Evolutionary conservation across 2,888 invertebrate genomes (phyloP).

Genomic region (Oscheius sp.): DNA sequence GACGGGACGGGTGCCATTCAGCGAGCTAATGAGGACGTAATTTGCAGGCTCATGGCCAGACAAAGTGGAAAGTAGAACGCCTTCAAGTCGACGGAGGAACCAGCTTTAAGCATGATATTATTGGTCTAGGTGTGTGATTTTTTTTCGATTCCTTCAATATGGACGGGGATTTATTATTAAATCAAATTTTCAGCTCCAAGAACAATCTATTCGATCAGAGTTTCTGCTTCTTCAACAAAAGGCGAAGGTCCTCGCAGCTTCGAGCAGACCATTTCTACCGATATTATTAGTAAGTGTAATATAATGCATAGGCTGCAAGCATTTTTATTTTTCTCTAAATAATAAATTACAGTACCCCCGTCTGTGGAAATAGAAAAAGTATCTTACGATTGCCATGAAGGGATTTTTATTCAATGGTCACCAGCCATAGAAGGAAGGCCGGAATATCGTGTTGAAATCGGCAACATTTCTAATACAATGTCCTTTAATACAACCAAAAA

Average conservation of each 20-base stretch:
- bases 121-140: constrained; percentile 35
- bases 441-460: constrained; percentile 18
- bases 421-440: neutral
- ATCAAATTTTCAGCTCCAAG: constrained; percentile 43
- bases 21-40: no score
- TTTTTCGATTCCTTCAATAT: no score
- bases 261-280: constrained; percentile 52
- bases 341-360: constrained; percentile 34
- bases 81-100: constrained; percentile 36
- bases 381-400: constrained; percentile 42
- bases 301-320: no score
- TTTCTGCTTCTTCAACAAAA: constrained; percentile 60
- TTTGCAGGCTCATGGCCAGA: constrained; percentile 35
- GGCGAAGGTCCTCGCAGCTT: constrained; percentile 65
- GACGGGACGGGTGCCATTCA: no score
- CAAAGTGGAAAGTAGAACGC: constrained; percentile 48
- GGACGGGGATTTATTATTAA: neutral
- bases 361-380: constrained; percentile 39
- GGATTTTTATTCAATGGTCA: constrained; percentile 15
- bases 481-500: constrained; percentile 21
- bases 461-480: constrained; percentile 8
- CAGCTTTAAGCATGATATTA: constrained; percentile 38
- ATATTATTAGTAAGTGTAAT: constrained; percentile 21
- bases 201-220: constrained; percentile 56
- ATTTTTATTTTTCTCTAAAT: neutral